phyloP scores from a whole-genome alignment of 2,888 invertebrate genomes.

The Lasioglossum calceatum region DNA sequence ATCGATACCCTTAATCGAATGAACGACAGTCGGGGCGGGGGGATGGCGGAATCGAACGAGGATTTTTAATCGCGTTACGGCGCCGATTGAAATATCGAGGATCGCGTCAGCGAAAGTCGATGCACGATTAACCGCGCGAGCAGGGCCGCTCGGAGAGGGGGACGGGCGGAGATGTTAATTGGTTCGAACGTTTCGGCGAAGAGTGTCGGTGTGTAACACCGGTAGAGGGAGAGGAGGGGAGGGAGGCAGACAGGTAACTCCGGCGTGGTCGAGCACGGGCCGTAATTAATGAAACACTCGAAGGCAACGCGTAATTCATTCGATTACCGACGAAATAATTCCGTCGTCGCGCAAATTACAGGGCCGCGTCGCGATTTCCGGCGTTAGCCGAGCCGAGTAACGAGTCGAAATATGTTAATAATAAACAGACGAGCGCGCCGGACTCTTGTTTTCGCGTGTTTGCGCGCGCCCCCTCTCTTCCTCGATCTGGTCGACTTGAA shows the following conservation, averaged over 20 bases:
- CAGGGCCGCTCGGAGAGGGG: not conserved
- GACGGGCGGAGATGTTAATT: conserved; percentile 14
- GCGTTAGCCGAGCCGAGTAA: conserved; percentile 44
- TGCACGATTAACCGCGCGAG: conserved; percentile 23
- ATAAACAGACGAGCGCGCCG: conserved; percentile 46
- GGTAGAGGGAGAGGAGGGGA: not conserved
- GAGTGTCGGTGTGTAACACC: conserved; percentile 12
- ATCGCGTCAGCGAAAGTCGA: conserved; percentile 36
- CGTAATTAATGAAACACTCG: conserved; percentile 57
- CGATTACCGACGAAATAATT: conserved; percentile 62
- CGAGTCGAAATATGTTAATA: conserved; percentile 68
- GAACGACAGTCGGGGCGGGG: not conserved
- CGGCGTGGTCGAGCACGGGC: conserved; percentile 3
- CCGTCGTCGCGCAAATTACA: conserved; percentile 56
- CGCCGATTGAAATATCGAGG: conserved; percentile 23
- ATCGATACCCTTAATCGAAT: conserved; percentile 31
- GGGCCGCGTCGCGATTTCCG: conserved; percentile 27
- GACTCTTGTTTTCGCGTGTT: not conserved
- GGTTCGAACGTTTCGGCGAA: conserved; percentile 19
- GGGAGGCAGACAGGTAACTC: not conserved
- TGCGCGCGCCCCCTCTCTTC: not conserved
- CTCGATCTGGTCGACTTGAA: conserved; percentile 43
- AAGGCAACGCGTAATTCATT: conserved; percentile 60
- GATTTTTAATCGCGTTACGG: conserved; percentile 39
- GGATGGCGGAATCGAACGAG: conserved; percentile 7